phyloP scores from a whole-genome alignment of 2,113 vertebrate genomes.

The Thamnophis sirtalis region DNA sequence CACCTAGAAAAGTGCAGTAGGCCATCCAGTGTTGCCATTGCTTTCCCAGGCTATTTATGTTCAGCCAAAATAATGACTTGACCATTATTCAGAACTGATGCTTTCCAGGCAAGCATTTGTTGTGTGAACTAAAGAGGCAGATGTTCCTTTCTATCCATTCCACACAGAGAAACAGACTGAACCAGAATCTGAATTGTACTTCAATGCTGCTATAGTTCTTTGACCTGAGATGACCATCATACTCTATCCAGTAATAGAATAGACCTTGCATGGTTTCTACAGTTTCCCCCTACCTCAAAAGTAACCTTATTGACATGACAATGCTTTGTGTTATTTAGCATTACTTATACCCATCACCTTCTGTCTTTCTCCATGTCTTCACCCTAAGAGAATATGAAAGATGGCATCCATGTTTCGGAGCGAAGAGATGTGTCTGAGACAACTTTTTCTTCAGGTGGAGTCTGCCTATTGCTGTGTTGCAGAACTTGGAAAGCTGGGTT shows the following conservation, averaged over 20 bases:
- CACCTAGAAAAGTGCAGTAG: not conserved
- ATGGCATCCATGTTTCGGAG: conserved; percentile 75
- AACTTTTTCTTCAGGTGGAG: conserved; percentile 79
- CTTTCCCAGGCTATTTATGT: not conserved
- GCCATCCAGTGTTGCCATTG: too few species aligned
- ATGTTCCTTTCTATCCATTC: not conserved
- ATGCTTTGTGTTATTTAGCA: not conserved
- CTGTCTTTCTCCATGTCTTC: not conserved
- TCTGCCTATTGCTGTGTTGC: conserved; percentile 79
- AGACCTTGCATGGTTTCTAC: not conserved
- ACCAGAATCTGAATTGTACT: not conserved
- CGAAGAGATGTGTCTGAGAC: conserved; percentile 76
- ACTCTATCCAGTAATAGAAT: not conserved
- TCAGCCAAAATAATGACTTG: not conserved
- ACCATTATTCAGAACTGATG: not conserved
- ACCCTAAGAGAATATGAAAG: not conserved
- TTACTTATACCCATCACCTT: not conserved
- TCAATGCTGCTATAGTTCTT: not conserved
- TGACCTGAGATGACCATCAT: not conserved
- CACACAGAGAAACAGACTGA: not conserved
- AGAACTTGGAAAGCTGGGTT: conserved; percentile 75
- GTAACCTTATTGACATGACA: not conserved
- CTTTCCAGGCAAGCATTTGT: not conserved
- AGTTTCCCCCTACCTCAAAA: not conserved
- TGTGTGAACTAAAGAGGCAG: not conserved